Percentiles rank a stretch among this genome's conserved stretches.
Evolutionary conservation across 2,113 vertebrate genomes (phyloP).

Genomic region (Mungos mungo): DNA sequence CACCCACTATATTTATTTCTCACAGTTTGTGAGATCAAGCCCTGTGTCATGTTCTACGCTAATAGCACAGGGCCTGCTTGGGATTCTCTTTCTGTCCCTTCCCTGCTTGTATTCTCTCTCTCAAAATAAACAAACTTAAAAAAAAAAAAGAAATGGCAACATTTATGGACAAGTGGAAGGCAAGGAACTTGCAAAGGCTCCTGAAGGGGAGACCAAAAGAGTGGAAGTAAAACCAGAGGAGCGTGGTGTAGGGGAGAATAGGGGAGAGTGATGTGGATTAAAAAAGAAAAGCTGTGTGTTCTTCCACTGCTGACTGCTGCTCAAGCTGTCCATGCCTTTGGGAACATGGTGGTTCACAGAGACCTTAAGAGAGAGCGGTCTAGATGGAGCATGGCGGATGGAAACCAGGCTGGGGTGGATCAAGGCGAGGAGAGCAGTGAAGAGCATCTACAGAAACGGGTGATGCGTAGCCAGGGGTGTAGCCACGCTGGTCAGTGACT

Average conservation of each 20-base stretch:
- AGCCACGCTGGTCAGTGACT: fast-evolving
- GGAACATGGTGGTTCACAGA: background rate
- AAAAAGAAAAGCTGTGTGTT: fast-evolving
- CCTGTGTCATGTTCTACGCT: too few relatives aligned
- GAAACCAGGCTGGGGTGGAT: background rate
- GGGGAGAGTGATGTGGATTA: background rate
- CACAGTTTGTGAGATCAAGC: too few relatives aligned
- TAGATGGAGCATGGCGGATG: background rate
- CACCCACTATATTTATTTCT: too few relatives aligned
- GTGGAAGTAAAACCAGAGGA: background rate
- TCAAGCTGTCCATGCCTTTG: background rate
- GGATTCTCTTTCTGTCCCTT: too few relatives aligned
- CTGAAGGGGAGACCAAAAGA: background rate
- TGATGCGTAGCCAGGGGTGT: too few relatives aligned
- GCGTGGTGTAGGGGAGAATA: background rate
- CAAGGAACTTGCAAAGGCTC: background rate
- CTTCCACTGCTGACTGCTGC: background rate
- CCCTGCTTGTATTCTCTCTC: too few relatives aligned
- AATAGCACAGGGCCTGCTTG: too few relatives aligned
- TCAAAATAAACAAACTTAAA: too few relatives aligned
- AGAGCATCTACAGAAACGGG: background rate
- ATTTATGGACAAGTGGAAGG: too few relatives aligned
- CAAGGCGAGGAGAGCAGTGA: background rate
- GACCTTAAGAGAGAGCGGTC: background rate
- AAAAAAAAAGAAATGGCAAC: background rate